These are phyloP conservation scores for Planococcus citri DNA, from an alignment of 1,140 invertebrate genomes.

Conservation along the genomic window DNA sequence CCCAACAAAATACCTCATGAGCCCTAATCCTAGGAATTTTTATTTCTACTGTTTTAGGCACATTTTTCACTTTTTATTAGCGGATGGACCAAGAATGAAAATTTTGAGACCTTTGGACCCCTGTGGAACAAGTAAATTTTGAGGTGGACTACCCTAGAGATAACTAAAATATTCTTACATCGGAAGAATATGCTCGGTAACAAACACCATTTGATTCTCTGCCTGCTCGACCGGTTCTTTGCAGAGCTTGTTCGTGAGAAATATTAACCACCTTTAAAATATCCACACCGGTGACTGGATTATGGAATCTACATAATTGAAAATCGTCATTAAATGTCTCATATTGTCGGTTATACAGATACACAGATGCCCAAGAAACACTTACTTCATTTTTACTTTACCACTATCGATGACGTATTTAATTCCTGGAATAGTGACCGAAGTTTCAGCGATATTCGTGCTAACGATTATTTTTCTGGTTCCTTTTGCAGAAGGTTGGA, in stretches of 20 bases:
- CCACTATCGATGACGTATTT: constrained; percentile 90
- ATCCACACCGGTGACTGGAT: constrained; percentile 70
- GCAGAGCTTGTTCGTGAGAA: constrained; percentile 84
- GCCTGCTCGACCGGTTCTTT: constrained; percentile 80
- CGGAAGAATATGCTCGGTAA: constrained; percentile 66
- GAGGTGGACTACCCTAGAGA: too few relatives aligned
- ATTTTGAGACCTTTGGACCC: too few relatives aligned
- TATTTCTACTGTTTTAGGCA: too few relatives aligned
- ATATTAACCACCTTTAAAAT: constrained; percentile 67
- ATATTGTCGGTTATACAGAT: too few relatives aligned
- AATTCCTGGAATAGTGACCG: constrained; percentile 88
- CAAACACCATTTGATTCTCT: constrained; percentile 69
- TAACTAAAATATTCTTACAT: too few relatives aligned
- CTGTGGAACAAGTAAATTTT: too few relatives aligned
- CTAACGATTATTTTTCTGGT: constrained; percentile 80
- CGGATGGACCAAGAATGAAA: too few relatives aligned
- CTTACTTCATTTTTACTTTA: constrained; percentile 74
- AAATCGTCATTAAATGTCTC: not conserved
- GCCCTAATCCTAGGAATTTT: too few relatives aligned
- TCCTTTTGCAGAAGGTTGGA: constrained; percentile 48
- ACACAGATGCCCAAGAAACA: constrained; percentile 10
- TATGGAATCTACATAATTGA: constrained; percentile 51
- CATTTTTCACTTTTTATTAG: too few relatives aligned
- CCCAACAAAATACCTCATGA: too few relatives aligned
- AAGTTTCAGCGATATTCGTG: constrained; percentile 98